Percentiles rank a stretch among this genome's conserved stretches.
Conservation (phyloP, 2,888 invertebrate species). For the Nemoura dubitans region DNA sequence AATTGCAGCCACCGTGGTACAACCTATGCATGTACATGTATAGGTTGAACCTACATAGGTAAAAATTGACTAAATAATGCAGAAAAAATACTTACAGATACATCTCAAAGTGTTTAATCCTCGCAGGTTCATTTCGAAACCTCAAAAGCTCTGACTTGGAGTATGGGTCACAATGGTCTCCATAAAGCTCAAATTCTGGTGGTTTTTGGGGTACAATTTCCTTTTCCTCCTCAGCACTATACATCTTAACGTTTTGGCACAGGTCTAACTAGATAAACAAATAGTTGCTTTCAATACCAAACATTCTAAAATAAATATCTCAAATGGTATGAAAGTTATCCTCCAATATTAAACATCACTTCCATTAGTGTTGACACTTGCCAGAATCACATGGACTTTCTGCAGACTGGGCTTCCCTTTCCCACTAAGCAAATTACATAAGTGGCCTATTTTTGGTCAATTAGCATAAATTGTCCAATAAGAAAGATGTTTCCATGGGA, state of each 20-base stretch:
- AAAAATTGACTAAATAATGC: neutral
- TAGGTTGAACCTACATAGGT: too few relatives aligned
- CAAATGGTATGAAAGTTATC: neutral
- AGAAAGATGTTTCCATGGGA: neutral
- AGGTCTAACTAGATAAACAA: neutral
- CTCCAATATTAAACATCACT: neutral
- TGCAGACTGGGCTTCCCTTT: too few relatives aligned
- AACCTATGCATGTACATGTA: too few relatives aligned
- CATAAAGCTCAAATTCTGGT: neutral
- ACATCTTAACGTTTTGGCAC: neutral
- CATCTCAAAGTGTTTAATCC: neutral
- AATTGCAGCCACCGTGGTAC: too few relatives aligned
- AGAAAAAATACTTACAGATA: neutral
- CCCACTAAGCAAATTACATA: too few relatives aligned
- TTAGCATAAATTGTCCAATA: neutral
- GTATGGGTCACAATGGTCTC: neutral
- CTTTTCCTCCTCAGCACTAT: conserved; percentile 22
- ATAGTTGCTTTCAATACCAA: neutral
- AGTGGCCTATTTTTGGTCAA: neutral
- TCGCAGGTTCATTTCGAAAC: neutral
- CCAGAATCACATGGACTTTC: too few relatives aligned
- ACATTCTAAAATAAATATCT: neutral
- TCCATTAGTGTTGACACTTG: too few relatives aligned
- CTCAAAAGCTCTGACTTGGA: neutral
- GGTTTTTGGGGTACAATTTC: neutral